phyloP scores from a whole-genome alignment of 2,113 vertebrate species.

The Agelaius phoeniceus region DNA sequence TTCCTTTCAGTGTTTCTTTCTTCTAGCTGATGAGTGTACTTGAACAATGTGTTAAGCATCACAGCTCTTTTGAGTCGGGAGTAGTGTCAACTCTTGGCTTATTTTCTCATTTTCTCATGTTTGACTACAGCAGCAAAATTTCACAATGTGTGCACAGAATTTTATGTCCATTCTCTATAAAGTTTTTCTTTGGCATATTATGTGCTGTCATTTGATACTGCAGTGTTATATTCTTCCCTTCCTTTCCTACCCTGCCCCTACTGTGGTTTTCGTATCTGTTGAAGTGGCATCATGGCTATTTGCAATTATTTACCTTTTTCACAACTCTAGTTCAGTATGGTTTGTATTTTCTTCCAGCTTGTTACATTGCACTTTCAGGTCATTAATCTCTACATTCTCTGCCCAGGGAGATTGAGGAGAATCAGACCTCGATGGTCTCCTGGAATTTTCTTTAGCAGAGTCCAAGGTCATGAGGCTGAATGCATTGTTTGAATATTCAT shows the following conservation, averaged over 20 bases:
- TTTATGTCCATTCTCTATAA: neutral
- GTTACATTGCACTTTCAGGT: neutral
- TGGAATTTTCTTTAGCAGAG: constrained; percentile 54
- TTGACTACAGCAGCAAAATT: neutral
- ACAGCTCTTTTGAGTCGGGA: neutral
- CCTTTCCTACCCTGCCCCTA: neutral
- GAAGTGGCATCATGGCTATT: neutral
- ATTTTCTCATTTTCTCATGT: neutral
- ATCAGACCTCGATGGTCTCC: neutral
- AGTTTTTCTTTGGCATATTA: neutral
- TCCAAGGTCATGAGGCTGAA: constrained; percentile 45
- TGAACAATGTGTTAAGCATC: neutral
- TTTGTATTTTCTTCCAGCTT: neutral
- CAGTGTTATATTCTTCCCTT: neutral
- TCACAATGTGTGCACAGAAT: neutral
- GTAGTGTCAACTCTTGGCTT: neutral
- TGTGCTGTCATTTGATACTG: neutral
- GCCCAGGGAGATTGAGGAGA: neutral
- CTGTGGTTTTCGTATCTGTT: neutral
- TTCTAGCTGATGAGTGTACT: neutral
- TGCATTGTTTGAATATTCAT: constrained; percentile 68
- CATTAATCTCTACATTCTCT: constrained; percentile 6
- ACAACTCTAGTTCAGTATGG: neutral
- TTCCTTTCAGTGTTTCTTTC: neutral
- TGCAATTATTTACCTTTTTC: constrained; percentile 2